Percentiles rank a stretch among this genome's conserved stretches.
phyloP scores from a whole-genome alignment of 2,113 vertebrate genomes.

The Callochromis pleurospilus region DNA sequence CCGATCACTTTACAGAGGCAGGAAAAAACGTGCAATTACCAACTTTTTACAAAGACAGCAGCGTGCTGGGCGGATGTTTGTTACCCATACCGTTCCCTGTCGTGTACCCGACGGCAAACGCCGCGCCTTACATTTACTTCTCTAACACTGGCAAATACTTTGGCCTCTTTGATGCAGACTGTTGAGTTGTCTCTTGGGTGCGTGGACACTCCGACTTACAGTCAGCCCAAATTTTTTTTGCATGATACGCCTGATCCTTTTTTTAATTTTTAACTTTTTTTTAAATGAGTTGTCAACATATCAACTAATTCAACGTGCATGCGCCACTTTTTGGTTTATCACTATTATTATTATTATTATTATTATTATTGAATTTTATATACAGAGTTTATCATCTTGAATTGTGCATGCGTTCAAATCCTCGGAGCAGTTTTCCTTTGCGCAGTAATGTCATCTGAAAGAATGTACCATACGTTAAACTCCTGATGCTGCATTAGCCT shows the following conservation, averaged over 20 bases:
- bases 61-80: conserved; percentile 71
- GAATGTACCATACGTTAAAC: conserved; percentile 49
- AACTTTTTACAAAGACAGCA: conserved; percentile 73
- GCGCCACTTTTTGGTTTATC: conserved; percentile 58
- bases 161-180: conserved; percentile 75
- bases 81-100: conserved; percentile 78
- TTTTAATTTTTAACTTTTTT: neutral
- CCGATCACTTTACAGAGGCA: conserved; percentile 45
- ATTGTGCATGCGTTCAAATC: conserved; percentile 27
- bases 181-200: conserved; percentile 34
- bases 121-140: conserved; percentile 76
- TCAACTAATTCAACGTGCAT: conserved; percentile 44
- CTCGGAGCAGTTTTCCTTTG: conserved; percentile 12
- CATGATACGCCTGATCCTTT: neutral
- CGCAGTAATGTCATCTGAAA: conserved; percentile 32
- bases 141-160: conserved; percentile 75
- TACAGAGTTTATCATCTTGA: neutral
- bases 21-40: conserved; percentile 66
- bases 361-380: neutral
- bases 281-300: conserved; percentile 1
- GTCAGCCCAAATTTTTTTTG: neutral
- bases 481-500: neutral
- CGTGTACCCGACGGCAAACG: conserved; percentile 66
- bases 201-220: neutral
- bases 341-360: conserved; percentile 22